Conservation (phyloP, 37 sponge, comb jelly and placozoan species). For the Agelas oroides region DNA sequence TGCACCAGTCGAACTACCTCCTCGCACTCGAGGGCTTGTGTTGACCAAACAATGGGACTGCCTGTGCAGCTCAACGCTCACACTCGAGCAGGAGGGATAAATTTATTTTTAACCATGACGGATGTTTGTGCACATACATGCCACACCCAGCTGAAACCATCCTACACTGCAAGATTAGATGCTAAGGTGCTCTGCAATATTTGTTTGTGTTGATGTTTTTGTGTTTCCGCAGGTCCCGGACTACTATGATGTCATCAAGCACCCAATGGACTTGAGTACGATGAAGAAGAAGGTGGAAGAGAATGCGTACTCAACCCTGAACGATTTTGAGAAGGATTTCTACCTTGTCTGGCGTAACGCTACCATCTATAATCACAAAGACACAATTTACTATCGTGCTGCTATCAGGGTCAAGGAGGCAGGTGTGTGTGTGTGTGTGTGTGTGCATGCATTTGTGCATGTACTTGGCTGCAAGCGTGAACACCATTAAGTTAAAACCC, state of each 20-base stretch:
- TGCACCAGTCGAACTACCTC: too few species aligned
- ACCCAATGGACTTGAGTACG: conserved; percentile 95
- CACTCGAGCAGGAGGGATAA: too few species aligned
- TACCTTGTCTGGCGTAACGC: conserved; percentile 88
- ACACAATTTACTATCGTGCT: conserved; percentile 87
- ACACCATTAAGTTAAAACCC: too few species aligned
- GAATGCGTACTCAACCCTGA: conserved; percentile 73
- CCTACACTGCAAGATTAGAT: too few species aligned
- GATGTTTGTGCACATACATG: too few species aligned
- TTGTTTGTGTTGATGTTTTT: neutral
- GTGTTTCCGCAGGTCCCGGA: conserved; percentile 81
- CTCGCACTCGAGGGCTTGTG: too few species aligned
- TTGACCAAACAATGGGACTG: too few species aligned
- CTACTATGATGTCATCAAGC: conserved; percentile 89
- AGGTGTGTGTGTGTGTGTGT: conserved; percentile 22
- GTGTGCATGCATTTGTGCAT: neutral
- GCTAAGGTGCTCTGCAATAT: too few species aligned
- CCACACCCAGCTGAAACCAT: too few species aligned
- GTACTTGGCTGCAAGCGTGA: too few species aligned
- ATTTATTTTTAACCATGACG: too few species aligned
- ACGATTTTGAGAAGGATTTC: conserved; percentile 94
- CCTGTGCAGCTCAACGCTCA: too few species aligned
- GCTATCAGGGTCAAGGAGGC: conserved; percentile 85
- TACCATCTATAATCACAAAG: conserved; percentile 91
- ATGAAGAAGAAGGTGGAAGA: conserved; percentile 83